These are phyloP conservation scores for Diorhabda carinulata DNA, from an alignment of 1,140 invertebrate species.

Conservation along the genomic window DNA sequence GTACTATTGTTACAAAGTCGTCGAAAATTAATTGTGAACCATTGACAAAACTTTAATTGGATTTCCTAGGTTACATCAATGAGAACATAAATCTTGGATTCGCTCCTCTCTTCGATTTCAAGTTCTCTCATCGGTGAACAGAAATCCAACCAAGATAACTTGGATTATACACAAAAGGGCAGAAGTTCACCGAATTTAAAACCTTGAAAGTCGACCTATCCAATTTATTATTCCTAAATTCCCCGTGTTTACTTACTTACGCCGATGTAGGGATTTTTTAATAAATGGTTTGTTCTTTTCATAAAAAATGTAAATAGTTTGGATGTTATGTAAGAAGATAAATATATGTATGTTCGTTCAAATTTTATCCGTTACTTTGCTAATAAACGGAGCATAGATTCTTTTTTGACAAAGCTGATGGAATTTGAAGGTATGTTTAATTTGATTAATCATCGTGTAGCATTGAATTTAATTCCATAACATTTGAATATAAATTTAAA, in stretches of 20 bases:
- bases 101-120: neutral
- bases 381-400: too few relatives aligned
- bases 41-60: slow-evolving; percentile 2
- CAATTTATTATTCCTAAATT: neutral
- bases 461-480: too few relatives aligned
- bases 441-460: too few relatives aligned
- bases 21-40: neutral
- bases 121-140: neutral
- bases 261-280: neutral
- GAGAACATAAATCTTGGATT: slow-evolving; percentile 2
- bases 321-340: too few relatives aligned
- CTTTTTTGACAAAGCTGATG: too few relatives aligned
- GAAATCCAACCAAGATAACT: neutral
- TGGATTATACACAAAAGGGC: neutral
- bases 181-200: neutral
- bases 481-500: too few relatives aligned
- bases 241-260: neutral
- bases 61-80: slow-evolving; percentile 2
- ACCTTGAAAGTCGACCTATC: neutral
- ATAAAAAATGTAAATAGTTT: neutral
- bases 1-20: neutral
- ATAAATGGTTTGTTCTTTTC: neutral
- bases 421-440: too few relatives aligned
- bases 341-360: too few relatives aligned
- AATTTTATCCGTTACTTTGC: too few relatives aligned